Conservation (phyloP, 2,888 invertebrate genomes). For the Unio pictorum region DNA sequence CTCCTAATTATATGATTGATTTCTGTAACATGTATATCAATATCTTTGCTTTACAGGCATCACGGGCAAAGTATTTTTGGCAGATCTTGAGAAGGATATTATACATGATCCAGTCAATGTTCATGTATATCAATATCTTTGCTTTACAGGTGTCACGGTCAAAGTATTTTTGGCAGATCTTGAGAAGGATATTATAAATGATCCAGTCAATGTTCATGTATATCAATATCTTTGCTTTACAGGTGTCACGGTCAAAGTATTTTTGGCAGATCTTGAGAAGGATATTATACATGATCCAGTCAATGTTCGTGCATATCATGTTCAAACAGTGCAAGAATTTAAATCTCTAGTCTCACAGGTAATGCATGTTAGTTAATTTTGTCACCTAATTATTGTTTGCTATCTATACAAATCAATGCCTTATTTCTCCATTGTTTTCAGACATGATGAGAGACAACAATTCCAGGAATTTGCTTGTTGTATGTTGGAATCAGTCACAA, state of each 20-base stretch:
- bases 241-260: conserved; percentile 77
- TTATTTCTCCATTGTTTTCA: too few relatives aligned
- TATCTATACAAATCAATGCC: too few relatives aligned
- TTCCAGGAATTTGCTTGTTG: too few relatives aligned
- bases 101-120: conserved; percentile 77
- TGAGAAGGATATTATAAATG: conserved; percentile 75
- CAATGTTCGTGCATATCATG: conserved; percentile 76
- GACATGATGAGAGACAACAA: too few relatives aligned
- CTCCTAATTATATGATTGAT: too few relatives aligned
- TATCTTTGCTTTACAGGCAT: conserved; percentile 68
- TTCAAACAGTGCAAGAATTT: conserved; percentile 76
- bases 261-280: conserved; percentile 77
- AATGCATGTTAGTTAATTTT: not conserved
- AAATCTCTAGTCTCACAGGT: conserved; percentile 75
- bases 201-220: conserved; percentile 78
- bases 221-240: conserved; percentile 63
- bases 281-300: conserved; percentile 77
- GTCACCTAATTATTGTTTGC: too few relatives aligned
- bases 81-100: conserved; percentile 77
- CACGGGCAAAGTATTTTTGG: conserved; percentile 77
- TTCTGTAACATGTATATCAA: too few relatives aligned
- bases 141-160: conserved; percentile 73
- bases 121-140: conserved; percentile 73
- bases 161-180: conserved; percentile 79
- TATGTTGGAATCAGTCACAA: too few relatives aligned